phyloP scores from a whole-genome alignment of 2,888 invertebrate genomes.

The Rhamnusium bicolor region DNA sequence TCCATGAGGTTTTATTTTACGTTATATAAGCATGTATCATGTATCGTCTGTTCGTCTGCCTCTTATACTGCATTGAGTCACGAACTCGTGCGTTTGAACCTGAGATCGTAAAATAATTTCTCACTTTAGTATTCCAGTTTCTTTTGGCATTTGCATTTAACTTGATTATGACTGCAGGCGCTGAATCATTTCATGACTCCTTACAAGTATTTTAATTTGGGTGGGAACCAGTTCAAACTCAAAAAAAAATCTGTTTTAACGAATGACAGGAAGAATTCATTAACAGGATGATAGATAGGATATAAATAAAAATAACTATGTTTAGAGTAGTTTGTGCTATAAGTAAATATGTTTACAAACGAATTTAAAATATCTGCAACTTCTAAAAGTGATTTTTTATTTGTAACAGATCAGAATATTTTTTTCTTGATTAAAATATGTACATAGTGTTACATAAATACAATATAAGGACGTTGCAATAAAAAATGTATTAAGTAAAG shows the following conservation, averaged over 20 bases:
- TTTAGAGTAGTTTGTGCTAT: neutral
- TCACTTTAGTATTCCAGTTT: constrained; percentile 19
- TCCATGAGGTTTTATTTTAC: neutral
- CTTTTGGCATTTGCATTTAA: constrained; percentile 3
- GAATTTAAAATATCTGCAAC: no score
- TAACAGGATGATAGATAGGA: no score
- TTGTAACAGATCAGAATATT: no score
- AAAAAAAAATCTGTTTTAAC: neutral
- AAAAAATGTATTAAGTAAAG: no score
- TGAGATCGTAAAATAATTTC: constrained; percentile 22
- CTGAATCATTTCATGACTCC: neutral
- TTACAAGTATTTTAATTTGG: neutral
- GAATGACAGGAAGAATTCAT: neutral
- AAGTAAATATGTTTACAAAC: neutral
- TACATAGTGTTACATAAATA: no score
- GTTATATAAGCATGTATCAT: constrained; percentile 3
- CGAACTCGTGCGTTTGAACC: constrained; percentile 33
- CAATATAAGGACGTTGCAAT: no score
- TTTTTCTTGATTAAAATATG: no score
- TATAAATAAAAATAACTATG: no score
- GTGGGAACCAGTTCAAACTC: neutral
- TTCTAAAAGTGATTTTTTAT: no score
- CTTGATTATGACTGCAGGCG: neutral
- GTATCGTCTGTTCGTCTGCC: neutral
- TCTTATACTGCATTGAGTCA: constrained; percentile 15